A percentile compares a stretch with the other conserved stretches of the same genome.
phyloP scores from a whole-genome alignment of 2,797 vertebrate species.

The Lepus oiostolus region DNA sequence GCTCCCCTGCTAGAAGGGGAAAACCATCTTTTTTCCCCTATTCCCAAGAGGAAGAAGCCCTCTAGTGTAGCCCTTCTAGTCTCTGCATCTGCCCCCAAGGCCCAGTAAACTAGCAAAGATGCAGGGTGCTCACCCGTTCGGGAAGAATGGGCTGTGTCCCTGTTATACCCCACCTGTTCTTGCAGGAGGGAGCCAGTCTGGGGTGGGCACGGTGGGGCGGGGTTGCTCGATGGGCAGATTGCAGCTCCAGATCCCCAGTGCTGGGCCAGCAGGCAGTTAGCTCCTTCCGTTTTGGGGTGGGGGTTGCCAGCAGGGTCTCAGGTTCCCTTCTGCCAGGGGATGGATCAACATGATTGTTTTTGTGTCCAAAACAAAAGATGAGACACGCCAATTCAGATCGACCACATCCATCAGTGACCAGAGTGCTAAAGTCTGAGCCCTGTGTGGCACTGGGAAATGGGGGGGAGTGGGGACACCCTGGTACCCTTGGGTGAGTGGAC shows the following conservation, averaged over 20 bases:
- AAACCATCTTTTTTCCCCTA: neutral
- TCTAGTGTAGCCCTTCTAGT: neutral
- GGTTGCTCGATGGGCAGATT: neutral
- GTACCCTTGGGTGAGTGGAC: neutral
- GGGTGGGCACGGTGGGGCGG: no score
- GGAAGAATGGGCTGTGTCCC: neutral
- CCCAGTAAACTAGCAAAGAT: neutral
- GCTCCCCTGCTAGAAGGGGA: no score
- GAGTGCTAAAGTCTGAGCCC: neutral
- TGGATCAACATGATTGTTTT: neutral
- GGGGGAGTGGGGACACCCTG: no score
- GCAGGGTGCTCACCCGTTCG: neutral
- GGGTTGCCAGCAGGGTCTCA: neutral
- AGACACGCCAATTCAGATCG: neutral
- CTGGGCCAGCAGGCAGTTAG: neutral
- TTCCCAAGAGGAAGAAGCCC: neutral
- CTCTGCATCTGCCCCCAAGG: neutral
- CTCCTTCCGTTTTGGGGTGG: neutral
- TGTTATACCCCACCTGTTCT: no score
- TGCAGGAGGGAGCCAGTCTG: neutral
- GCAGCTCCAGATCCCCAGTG: neutral
- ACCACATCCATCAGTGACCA: neutral
- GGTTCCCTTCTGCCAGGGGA: neutral
- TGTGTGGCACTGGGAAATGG: neutral
- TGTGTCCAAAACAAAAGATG: slow-evolving; percentile 6